Evolutionary conservation across 2,113 vertebrate species (phyloP), one percentile per base, ranked within the genome.

Genomic region (Leucopsar rothschildi): DNA sequence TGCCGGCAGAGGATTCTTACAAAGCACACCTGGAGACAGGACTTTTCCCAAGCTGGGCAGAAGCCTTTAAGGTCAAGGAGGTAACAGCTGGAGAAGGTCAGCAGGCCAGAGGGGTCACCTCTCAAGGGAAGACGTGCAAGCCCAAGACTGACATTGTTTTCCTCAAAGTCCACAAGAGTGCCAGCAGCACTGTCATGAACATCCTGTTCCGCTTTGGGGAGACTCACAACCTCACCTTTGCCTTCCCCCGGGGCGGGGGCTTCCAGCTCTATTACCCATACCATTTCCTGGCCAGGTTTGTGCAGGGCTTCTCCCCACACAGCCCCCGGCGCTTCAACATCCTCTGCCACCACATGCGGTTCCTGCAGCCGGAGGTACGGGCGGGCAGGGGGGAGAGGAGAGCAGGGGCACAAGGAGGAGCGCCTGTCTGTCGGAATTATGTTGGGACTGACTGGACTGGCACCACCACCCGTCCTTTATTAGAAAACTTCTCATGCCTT

Each of bases 281-380:
- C 9, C 97, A 95, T 82, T 99, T 99, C 90, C n/a, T 91, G 25
- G 95, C 98, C 1, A 85, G 65, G n/a, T 98, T 97, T 3, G 98
- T 99, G 64, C 95, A 98, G 70, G 98, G 98, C 35, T 96, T 98
- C 81, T 90, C 72, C 28, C 86, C 89, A 2, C 28, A 6, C 28
- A 90, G 52, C 3, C 70, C 94, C 24, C 97, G 6, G 17, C 73
- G 44, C 5, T 99, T 98, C 90, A 96, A 99, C 97, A 98, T 99
- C 93, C 97, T 98, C 95, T 98, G 98, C 95, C 98, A 98, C 94
- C 98, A 99, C 93, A 98, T 99, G 98, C 97, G 98, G 9, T 99
- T 99, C 91, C 96, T 92, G 86, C 94, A 96, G 88, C 81, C 96
- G 0, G 98, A 99, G 98, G 98, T 98, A 95, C 75, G 17, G 0